Evolutionary conservation across 2,888 invertebrate species (phyloP), one percentile per base, ranked within the genome.

Genomic region (Hemistola chrysoprasaria): DNA sequence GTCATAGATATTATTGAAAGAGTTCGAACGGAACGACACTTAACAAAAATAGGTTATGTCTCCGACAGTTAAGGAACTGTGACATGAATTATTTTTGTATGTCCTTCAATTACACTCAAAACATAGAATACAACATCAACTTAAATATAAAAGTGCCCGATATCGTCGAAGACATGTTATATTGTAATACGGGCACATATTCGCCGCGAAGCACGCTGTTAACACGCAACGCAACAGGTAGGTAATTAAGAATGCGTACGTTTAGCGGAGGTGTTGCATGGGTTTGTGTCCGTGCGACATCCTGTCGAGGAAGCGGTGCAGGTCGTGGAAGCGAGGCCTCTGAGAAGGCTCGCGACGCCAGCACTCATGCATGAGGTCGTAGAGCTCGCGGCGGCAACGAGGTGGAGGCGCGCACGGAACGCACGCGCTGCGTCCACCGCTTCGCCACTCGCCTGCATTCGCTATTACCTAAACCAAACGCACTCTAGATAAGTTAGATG

Each of bases 301-400:
- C 67, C 93, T 93, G 65, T 94, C 94, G 55, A 97, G 91, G 84
- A 95, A 97, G 65, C 95, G 91, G 73, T 96, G 95, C 40, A 97
- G 94, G 82, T 97, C 97, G 65, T 94, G 91, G 89, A 97, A 97
- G 47, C 94, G 92, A 0, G 97, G 97, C 23, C 97, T 90, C 65
- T 95, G 94, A 36, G 91, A 90, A 33, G 95, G 94, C 61, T 94
- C 93, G 37, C 95, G 90, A 61, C 95, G 94, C 97, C 97, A 97
- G 83, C 97, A 97, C 80, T 97, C 96, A 59, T 93, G 93, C 95
- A 97, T 96, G 59, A 97, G 91, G 77, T 96, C 96, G 88, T 95
- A 97, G 48, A 97, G 94, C 78, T 97, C 97, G 53, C 94, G 91
- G 24, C 97, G 95, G 78, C 96, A 96, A 46, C 92, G 92, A 26